Evolutionary conservation across 2,797 vertebrate genomes (phyloP).

Genomic region (Platalea minor): DNA sequence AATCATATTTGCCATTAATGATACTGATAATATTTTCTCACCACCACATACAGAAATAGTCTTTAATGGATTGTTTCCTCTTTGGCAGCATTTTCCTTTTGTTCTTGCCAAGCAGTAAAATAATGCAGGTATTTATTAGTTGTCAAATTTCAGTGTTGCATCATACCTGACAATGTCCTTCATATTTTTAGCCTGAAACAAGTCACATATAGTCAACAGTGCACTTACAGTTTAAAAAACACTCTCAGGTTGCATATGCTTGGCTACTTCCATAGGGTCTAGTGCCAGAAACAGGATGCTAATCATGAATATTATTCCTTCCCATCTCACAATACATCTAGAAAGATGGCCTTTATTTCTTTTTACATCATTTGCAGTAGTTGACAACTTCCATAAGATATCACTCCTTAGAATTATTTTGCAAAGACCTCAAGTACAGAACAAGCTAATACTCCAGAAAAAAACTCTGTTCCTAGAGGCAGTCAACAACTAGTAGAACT

Average conservation of each 20-base stretch:
- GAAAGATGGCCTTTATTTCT: background rate
- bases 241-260: background rate
- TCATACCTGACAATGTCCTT: background rate
- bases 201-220: background rate
- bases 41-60: conserved; percentile 23
- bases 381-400: background rate
- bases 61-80: conserved; percentile 18
- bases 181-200: background rate
- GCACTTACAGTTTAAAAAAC: background rate
- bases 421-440: background rate
- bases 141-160: background rate
- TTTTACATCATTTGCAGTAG: background rate
- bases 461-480: background rate
- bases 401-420: background rate
- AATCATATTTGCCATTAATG: background rate
- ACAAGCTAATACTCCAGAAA: background rate
- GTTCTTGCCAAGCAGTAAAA: background rate
- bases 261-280: background rate
- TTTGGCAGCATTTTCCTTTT: background rate
- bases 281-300: background rate
- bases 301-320: background rate
- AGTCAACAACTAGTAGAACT: background rate
- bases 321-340: background rate
- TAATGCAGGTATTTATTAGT: background rate
- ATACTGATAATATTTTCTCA: background rate